Base-by-base conservation (phyloP, 2,797 vertebrate genomes). In the Galagoides demidoff region DNA sequence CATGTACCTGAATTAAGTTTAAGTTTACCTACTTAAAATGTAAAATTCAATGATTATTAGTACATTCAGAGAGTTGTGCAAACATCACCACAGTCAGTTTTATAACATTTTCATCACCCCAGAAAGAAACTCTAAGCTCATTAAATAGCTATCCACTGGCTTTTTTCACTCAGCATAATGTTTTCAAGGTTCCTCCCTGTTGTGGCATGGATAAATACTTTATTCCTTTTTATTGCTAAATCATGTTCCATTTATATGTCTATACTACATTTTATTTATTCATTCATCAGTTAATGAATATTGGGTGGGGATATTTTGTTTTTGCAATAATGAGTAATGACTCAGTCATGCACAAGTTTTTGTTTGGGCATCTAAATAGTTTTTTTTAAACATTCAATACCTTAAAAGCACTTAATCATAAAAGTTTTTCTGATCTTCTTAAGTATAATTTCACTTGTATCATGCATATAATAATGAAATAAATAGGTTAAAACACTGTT, bases 361-460 rank as follows among this genome's bases (percentile, higher is more conserved):
- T 89, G 7, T 90, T 68, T 84, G 57, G 37, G 37, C 29, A 37
- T 81, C 25, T 85, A 77, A 94, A 57, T 95, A 9, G 14, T 73
- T 64, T 92, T 78, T 77, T 59, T 4, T 59, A n/a, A 94, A 82
- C 86, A 63, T 90, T 93, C 34, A 93, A 52, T 94, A 93, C 3
- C 9, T 86, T 61, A 29, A 71, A 92, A 89, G 23, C 64, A 76
- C 31, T 91, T 93, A 86, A 57, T 82, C 59, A 10, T 87, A 94
- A 93, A 71, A 73, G 43, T 92, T 88, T 52, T 34, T 34, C 59
- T 91, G 64, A 87, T 23, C 93, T 95, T 95, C 90, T 94, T n/a
- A 95, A 96, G 20, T 87, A 64, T 95, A 92, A 70, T 89, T 93
- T 94, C 27, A 94, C 45, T 52, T 95, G 59, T 45, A 73, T 89